Conservation (phyloP, 2,888 invertebrate genomes). For the Ophion obscuratus region DNA sequence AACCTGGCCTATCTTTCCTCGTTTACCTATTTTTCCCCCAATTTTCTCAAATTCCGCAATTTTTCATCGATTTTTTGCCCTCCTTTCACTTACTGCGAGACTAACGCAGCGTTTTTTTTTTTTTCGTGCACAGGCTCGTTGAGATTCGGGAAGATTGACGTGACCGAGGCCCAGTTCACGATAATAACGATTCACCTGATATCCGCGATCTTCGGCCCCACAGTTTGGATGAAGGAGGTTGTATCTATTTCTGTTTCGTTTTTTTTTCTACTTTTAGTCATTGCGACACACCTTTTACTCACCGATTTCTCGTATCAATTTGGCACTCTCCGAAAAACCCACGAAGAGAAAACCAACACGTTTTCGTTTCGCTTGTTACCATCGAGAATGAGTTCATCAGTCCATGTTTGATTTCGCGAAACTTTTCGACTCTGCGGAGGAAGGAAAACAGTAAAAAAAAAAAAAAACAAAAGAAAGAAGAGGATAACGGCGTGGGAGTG, state of each 20-base stretch:
- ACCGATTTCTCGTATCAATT: neutral
- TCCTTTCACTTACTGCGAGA: neutral
- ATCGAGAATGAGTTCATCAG: neutral
- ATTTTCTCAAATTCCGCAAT: neutral
- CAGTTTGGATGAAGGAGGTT: constrained; percentile 93
- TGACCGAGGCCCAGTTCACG: constrained; percentile 98
- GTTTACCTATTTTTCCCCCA: neutral
- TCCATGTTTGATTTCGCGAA: constrained; percentile 17
- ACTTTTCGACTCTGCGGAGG: neutral
- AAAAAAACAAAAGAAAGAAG: neutral
- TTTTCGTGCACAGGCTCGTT: constrained; percentile 87
- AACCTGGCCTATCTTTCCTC: neutral
- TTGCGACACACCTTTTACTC: neutral
- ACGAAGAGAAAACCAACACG: neutral
- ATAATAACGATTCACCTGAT: constrained; percentile 95
- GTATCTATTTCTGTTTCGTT: constrained; percentile 74
- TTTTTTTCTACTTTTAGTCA: neutral
- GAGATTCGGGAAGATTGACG: constrained; percentile 96
- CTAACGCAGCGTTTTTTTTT: constrained; percentile 1
- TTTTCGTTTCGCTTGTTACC: neutral
- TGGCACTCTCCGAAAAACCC: neutral
- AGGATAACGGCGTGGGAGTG: constrained; percentile 58
- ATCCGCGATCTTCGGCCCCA: constrained; percentile 94
- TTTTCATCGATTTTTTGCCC: neutral
- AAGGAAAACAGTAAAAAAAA: neutral